Evolutionary conservation across 2,113 vertebrate genomes (phyloP), one percentile per base, ranked within the genome.

Genomic region (Pelecanus crispus): DNA sequence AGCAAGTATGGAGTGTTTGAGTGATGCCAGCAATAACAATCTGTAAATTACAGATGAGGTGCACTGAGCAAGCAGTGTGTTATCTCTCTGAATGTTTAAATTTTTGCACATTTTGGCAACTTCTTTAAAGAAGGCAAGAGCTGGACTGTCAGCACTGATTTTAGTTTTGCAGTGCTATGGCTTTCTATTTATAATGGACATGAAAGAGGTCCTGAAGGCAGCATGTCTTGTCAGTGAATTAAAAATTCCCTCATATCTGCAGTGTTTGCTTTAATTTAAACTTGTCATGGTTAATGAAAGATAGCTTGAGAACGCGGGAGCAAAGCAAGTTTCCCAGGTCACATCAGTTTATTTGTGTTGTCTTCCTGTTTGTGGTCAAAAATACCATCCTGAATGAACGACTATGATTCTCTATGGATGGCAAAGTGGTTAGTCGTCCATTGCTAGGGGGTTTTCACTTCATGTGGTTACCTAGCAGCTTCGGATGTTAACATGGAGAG

Each of bases 21-120:
- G 62, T 65, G 63, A 81, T 67, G 68, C n/a, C 80, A 84, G 5
- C 68, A 93, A 78, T 78, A 88, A 65, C 72, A 84, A 55, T 74
- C 92, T 94, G 67, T 81, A 96, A 83, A 81, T 86, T 95, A 75
- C 68, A 93, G 77, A 91, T 79, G 92, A 96, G 77, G 68, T 93
- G 44, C 66, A 86, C 44, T 81, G 82, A 92, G 67, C 34, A 87
- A 94, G 79, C 55, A 81, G 49, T 38, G 83, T 74, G 44, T 91
- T 94, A 96, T 96, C 90, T 92, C 81, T 95, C 87, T 32, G 53
- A 86, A 88, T 92, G 52, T 71, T 93, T 94, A 81, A 81, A 81
- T 40, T 88, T 92, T 68, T 94, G 77, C 82, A 67, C 36, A 72
- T 91, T 95, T 91, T 92, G 66, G 53, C 52, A 91, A 47, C 29